Percentiles rank a stretch among this genome's conserved stretches.
These are phyloP conservation scores for Mythimna pallens DNA, from an alignment of 2,888 invertebrate species.

Conservation along the genomic window DNA sequence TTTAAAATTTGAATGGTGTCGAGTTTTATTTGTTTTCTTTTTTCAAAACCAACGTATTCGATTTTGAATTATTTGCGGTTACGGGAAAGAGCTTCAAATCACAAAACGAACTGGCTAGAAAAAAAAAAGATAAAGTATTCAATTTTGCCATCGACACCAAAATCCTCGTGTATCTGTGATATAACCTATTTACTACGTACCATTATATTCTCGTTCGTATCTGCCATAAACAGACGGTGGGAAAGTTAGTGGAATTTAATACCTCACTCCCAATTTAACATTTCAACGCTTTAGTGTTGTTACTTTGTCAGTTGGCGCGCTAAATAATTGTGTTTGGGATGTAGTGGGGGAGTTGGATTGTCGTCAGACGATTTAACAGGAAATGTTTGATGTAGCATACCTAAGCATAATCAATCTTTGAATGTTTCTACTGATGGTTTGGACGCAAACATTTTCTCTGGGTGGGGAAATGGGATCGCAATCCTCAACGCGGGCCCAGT, in stretches of 20 bases:
- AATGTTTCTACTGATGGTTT: too few species aligned
- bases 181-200: slow-evolving; percentile 31
- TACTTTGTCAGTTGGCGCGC: slow-evolving; percentile 76
- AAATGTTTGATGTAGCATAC: neutral
- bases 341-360: slow-evolving; percentile 45
- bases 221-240: slow-evolving; percentile 53
- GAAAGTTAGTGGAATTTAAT: slow-evolving; percentile 70
- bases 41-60: neutral
- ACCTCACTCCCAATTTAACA: slow-evolving; percentile 73
- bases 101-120: slow-evolving; percentile 1
- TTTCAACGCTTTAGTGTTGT: slow-evolving; percentile 75
- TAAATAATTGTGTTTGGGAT: slow-evolving; percentile 63
- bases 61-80: neutral
- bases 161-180: slow-evolving; percentile 6
- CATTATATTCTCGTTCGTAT: slow-evolving; percentile 40
- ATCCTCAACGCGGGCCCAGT: too few species aligned
- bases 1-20: neutral
- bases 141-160: slow-evolving; percentile 8
- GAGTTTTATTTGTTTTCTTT: neutral
- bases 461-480: too few species aligned
- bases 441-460: too few species aligned
- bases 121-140: neutral
- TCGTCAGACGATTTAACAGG: neutral
- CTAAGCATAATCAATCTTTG: too few species aligned
- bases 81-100: neutral